Percentiles rank a stretch among this genome's conserved stretches.
These are phyloP conservation scores for Dilophus febrilis DNA, from an alignment of 2,888 invertebrate genomes.

Conservation along the genomic window DNA sequence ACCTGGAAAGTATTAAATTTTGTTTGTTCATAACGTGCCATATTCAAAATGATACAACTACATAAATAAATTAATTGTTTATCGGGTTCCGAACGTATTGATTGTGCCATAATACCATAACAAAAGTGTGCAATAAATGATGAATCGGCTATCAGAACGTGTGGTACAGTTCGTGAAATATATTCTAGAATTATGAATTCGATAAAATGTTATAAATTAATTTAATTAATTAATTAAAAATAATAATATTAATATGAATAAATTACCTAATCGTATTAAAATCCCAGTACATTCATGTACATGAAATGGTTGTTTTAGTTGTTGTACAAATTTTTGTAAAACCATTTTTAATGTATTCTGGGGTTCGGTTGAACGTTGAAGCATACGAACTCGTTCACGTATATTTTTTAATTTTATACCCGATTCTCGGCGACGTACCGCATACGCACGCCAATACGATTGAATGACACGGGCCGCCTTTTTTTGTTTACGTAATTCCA, in stretches of 20 bases:
- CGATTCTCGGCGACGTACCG: slow-evolving; percentile 16
- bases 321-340: slow-evolving; percentile 21
- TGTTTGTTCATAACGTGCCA: slow-evolving; percentile 43
- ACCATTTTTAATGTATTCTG: slow-evolving; percentile 21
- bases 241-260: too few species aligned
- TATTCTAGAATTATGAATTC: slow-evolving; percentile 15
- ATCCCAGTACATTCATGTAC: slow-evolving; percentile 22
- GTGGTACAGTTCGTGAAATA: slow-evolving; percentile 27
- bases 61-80: slow-evolving; percentile 28
- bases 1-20: slow-evolving; percentile 42
- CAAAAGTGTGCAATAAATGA: slow-evolving; percentile 27
- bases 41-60: slow-evolving; percentile 42
- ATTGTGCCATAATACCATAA: slow-evolving; percentile 30
- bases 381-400: not conserved
- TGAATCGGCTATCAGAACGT: slow-evolving; percentile 23
- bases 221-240: too few species aligned
- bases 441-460: slow-evolving; percentile 38
- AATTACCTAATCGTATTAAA: slow-evolving; percentile 12
- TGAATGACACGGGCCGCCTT: slow-evolving; percentile 48
- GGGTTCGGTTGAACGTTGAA: slow-evolving; percentile 12
- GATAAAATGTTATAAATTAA: not conserved
- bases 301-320: slow-evolving; percentile 21
- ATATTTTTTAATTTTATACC: slow-evolving; percentile 16
- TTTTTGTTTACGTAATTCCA: slow-evolving; percentile 27
- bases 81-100: slow-evolving; percentile 29